These are phyloP conservation scores for Amiota communis DNA, from an alignment of 2,888 invertebrate species.

Conservation along the genomic window DNA sequence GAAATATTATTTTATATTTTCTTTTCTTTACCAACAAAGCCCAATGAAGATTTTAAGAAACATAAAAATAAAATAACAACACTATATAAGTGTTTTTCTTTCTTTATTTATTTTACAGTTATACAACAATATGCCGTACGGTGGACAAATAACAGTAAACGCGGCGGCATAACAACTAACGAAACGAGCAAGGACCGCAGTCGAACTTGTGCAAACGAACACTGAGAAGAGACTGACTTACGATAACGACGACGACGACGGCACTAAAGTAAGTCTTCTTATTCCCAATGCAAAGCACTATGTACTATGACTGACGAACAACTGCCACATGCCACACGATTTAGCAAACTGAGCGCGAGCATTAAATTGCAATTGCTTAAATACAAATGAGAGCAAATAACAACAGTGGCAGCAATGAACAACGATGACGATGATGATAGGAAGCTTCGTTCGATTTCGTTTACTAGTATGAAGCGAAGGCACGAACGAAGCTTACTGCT, in stretches of 20 bases:
- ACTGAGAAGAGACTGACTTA: too few species aligned
- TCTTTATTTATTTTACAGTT: too few species aligned
- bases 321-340: not conserved
- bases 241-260: too few species aligned
- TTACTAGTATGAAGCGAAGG: not conserved
- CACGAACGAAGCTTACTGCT: not conserved
- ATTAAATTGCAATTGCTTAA: conserved; percentile 1
- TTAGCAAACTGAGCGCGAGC: conserved; percentile 15
- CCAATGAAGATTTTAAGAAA: too few species aligned
- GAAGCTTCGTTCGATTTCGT: not conserved
- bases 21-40: not conserved
- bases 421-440: too few species aligned
- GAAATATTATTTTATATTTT: not conserved
- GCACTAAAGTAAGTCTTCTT: too few species aligned
- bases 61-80: not conserved
- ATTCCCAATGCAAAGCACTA: too few species aligned
- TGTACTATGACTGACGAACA: too few species aligned
- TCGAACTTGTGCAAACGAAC: too few species aligned
- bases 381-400: not conserved
- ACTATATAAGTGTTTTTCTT: too few species aligned
- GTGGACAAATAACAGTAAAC: not conserved
- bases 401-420: not conserved
- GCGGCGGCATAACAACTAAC: not conserved
- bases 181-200: too few species aligned
- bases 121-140: too few species aligned